Base-by-base conservation (phyloP, 2,113 vertebrate genomes). In the Gymnorhina tibicen region DNA sequence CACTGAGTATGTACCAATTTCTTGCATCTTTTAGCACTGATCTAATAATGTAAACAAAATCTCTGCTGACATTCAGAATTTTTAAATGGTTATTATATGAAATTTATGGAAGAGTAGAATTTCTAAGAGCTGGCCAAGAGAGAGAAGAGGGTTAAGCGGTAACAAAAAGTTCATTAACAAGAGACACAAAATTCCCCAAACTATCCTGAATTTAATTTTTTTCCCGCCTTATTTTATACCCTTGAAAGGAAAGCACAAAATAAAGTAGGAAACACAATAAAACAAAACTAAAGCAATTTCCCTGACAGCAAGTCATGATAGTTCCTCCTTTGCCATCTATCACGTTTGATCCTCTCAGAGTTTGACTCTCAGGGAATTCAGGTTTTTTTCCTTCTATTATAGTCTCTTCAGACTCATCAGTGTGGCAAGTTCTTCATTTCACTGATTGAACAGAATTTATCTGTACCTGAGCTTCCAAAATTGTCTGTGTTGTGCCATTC, bases 161-260 rank as follows among this genome's bases (percentile, higher is more conserved):
- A 89, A 35, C 12, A 59, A 8, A 24, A 78, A 21, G 5, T 64
- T 89, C 30, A 68, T 68, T 78, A 72, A 24, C 4, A 81, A 64
- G 28, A 80, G 24, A 52, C 6, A 64, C 6, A 79, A 42, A 42
- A 79, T 58, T 24, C 28, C 16, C 16, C 11, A 56, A 41, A 30
- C 11, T 58, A 24, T 23, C 26, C 7, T 53, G 26, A 72, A 21
- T 41, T 46, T 59, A 81, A 16, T 1, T 15, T 16, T 22, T 32
- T 15, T 0, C 0, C 0, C 2, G 2, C 3, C 13, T 50, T 3
- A n/a, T 85, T 83, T 91, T 91, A 59, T 88, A 7, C 8, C 7
- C 7, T 75, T 68, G 30, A 76, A 83, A 78, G 9, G 14, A 88
- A 92, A 72, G 10, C 7, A 63, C 18, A 72, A 68, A 84, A 58